Base-by-base conservation (phyloP, 2,113 vertebrate genomes). In the Boleophthalmus pectinirostris region DNA sequence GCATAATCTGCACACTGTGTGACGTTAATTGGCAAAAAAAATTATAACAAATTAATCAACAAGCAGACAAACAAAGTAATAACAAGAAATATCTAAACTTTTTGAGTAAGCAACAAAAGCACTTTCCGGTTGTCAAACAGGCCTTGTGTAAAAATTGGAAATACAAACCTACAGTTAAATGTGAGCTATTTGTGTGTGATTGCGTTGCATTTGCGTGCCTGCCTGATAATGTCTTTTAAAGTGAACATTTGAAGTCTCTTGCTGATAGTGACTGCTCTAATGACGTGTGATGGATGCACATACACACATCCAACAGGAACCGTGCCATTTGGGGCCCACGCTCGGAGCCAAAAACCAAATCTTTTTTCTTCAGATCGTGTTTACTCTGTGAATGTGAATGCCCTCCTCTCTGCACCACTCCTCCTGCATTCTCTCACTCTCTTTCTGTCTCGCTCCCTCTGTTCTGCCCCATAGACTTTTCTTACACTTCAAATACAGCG, bases 381-480 rank as follows among this genome's bases (percentile, higher is more conserved):
- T 49, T 49, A 14, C 57, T 75, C 54, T 58, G 16, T 33, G 54
- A 25, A 24, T 47, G 16, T 38, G 66, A 23, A 0, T 15, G 46
- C 45, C 68, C 73, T 72, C 20, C 57, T 21, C 66, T 85, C 81
- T 53, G 51, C 18, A 20, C 69, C 35, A 75, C 71, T 69, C 21
- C 16, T 70, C 63, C 7, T 0, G 21, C 35, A 29, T 29, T 29
- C 29, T 5, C 54, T 70, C 72, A 66, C 72, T 64, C 66, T 86
- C 83, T 63, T 74, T 25, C 78, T 82, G n/a, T 5, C 54, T 70
- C 72, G 66, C 72, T 64, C 66, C 84, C 83, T 63, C 78, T 82
- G 74, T 57, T 64, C 43, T 47, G 49, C 72, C 57, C 56, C 57
- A 25, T 29, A 2, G 29, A 18, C 61, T 24, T 78, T 14, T 82